Evolutionary conservation across 2,113 vertebrate genomes (phyloP), one percentile per base, ranked within the genome.

Genomic region (Onychostruthus taczanowskii): DNA sequence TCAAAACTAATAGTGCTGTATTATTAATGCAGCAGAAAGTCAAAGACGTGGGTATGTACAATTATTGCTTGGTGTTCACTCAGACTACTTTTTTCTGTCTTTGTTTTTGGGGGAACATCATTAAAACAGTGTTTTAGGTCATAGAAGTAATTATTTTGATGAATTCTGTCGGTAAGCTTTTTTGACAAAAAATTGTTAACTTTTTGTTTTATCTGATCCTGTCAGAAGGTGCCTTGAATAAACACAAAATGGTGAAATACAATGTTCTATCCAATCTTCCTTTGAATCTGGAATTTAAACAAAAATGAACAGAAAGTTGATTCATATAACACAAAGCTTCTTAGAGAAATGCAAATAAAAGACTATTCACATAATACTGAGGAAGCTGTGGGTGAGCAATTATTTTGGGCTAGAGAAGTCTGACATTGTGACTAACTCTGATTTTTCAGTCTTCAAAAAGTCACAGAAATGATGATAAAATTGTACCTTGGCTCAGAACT

Each of bases 1-100:
- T 98, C 94, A 96, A 95, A 98, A 97, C 70, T 92, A 97, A 97
- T 96, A 90, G 37, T 89, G 52, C 67, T 96, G 47, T 94, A 87
- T 96, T 97, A 96, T 92, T 96, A 95, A 97, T 95, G 77, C 78
- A 90, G 68, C 66, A 95, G 87, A 91, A 95, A 95, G 93, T 97
- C 75, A 84, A 93, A 94, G 87, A 74, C 75, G 67, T 88, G 68
- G 55, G 33, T 84, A 75, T 9, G 10, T 67, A 81, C 59, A 89
- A 67, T 97, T 94, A 92, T 7, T 22, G 33, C 73, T 92, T 43
- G 26, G 14, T 76, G 8, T 94, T 96, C 37, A 73, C 63, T 52
- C 47, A 81, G 37, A 56, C 47, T 92, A 50, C 52, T 95, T 89
- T 91, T 92, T 93, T 56, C 35, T 73, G 58, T 58, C 44, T 53